Conservation (phyloP, 2,888 invertebrate species). For the Serrognathus titanus region DNA sequence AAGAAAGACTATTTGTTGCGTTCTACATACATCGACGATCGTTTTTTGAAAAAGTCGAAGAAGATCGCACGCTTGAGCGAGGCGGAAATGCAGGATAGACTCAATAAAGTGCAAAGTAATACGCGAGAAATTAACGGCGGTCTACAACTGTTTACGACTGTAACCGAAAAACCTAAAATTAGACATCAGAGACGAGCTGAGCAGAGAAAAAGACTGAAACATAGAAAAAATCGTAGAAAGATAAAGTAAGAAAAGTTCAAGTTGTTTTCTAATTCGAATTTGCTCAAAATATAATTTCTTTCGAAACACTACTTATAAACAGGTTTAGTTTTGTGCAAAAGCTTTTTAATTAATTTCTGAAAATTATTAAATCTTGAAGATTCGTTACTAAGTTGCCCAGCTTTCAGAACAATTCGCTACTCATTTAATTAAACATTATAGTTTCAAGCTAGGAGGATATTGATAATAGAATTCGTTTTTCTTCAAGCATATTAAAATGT, state of each 20-base stretch:
- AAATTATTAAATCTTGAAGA: too few species aligned
- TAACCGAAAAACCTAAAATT: conserved; percentile 12
- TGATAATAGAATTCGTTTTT: not conserved
- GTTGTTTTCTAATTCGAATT: too few species aligned
- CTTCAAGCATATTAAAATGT: not conserved
- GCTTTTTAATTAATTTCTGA: too few species aligned
- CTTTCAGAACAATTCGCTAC: too few species aligned
- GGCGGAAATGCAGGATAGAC: conserved; percentile 46
- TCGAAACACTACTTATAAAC: too few species aligned
- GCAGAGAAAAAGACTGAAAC: conserved; percentile 26
- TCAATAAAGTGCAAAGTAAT: conserved; percentile 56
- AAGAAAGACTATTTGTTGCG: conserved; percentile 13
- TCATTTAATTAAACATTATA: too few species aligned
- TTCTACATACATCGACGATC: not conserved
- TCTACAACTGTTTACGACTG: conserved; percentile 25
- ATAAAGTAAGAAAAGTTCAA: not conserved
- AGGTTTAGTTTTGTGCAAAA: too few species aligned
- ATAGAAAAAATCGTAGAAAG: conserved; percentile 19
- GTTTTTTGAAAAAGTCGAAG: not conserved
- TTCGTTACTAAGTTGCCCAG: too few species aligned
- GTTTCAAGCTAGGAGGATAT: too few species aligned
- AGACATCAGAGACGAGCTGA: conserved; percentile 22
- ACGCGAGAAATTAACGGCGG: conserved; percentile 56
- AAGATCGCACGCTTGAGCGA: conserved; percentile 7
- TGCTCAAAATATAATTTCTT: not conserved